These are phyloP conservation scores for Pipa parva DNA, from an alignment of 2,113 vertebrate species.

Conservation along the genomic window DNA sequence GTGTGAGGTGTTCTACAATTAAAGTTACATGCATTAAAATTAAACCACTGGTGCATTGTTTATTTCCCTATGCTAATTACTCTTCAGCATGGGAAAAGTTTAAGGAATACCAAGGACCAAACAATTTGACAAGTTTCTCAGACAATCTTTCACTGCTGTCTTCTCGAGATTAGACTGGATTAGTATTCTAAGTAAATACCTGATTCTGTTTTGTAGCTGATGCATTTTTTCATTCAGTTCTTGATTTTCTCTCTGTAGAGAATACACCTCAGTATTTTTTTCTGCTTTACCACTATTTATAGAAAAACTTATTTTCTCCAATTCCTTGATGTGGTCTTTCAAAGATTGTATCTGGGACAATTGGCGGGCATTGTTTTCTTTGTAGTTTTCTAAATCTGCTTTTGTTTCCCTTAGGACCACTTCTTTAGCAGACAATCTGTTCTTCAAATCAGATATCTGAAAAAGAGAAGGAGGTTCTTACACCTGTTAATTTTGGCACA, in stretches of 20 bases:
- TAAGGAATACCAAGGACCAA: too few relatives aligned
- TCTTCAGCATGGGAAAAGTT: too few relatives aligned
- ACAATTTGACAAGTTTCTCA: too few relatives aligned
- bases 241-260: constrained; percentile 45
- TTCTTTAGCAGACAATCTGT: constrained; percentile 47
- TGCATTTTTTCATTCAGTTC: constrained; percentile 45
- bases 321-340: constrained; percentile 44
- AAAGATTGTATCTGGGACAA: constrained; percentile 47
- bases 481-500: too few relatives aligned
- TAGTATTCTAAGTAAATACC: too few relatives aligned
- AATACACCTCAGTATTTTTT: constrained; percentile 46
- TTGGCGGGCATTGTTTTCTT: constrained; percentile 46
- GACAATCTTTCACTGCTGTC: too few relatives aligned
- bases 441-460: constrained; percentile 52
- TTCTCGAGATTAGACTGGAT: too few relatives aligned
- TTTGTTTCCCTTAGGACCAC: constrained; percentile 45
- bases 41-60: too few relatives aligned
- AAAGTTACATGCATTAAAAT: too few relatives aligned
- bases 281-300: constrained; percentile 44
- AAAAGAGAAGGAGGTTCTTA: too few relatives aligned
- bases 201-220: constrained; percentile 51
- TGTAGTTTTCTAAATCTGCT: constrained; percentile 48
- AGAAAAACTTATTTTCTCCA: constrained; percentile 45
- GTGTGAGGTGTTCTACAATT: too few relatives aligned
- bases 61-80: too few relatives aligned